Evolutionary conservation across 2,797 vertebrate genomes (phyloP), one percentile per base, ranked within the genome.

Genomic region (Enteromius unitaeniatus): DNA sequence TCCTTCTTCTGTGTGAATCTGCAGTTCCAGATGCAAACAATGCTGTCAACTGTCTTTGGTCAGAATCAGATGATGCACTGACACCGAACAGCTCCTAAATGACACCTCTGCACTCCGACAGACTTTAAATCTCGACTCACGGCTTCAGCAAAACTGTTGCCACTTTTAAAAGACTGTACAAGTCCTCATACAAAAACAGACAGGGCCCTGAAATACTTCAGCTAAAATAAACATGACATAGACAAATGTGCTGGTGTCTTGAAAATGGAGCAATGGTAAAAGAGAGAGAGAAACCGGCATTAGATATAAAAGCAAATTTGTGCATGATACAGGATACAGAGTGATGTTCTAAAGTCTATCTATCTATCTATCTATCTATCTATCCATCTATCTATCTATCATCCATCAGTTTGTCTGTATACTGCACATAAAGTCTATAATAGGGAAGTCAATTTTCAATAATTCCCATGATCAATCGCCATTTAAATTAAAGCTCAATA

Each of bases 181-280:
- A 4, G 47, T 19, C 34, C 21, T 42, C 21, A 68, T 64, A 62
- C 7, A 64, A 72, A 72, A 19, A 11, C 4, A 49, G 45, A 72
- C 45, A 19, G 3, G 40, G 17, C 17, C 64, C 34, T 40, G 17
- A 69, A 69, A 79, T 55, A 68, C 78, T 69, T 23, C 45, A 79
- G n/a, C 21, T 69, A 42, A 81, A 80, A 70, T 73, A 60, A 42
- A 28, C 47, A 69, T 40, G n/a, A 78, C 37, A 60, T 62, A 17
- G 28, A 62, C 31, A 53, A 64, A 78, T 26, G 15, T 62, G 55
- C 9, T 42, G n/a, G 34, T 40, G 37, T 45, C 37, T 62, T 45
- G n/a, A 77, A 77, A 77, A 62, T 26, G 6, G 3, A 76, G 51
- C 21, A 55, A 58, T 6, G 13, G 23, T 8, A 49, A 49, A 13